Evolutionary conservation across 2,888 invertebrate species (phyloP).

Genomic region (Sinelater perroti): DNA sequence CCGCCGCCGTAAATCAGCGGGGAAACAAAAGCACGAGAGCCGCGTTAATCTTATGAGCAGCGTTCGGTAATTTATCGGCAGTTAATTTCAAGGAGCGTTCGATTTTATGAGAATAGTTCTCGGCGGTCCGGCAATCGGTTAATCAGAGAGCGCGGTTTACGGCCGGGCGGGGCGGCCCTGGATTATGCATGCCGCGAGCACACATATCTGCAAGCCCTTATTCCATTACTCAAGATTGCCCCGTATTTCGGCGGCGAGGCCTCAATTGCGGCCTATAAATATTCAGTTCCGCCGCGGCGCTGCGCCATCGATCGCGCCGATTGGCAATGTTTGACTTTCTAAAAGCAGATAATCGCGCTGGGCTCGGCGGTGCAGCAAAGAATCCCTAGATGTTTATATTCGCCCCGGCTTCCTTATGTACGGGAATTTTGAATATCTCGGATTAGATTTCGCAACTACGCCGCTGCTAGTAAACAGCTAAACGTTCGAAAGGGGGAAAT

Average conservation of each 20-base stretch:
- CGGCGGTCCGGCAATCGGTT: slow-evolving; percentile 45
- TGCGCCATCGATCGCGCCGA: slow-evolving; percentile 20
- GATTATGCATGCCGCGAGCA: slow-evolving; percentile 27
- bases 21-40: slow-evolving; percentile 46
- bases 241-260: slow-evolving; percentile 26
- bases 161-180: slow-evolving; percentile 43
- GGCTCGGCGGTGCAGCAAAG: not conserved
- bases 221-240: slow-evolving; percentile 33
- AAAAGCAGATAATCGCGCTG: slow-evolving; percentile 7
- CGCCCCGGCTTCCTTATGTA: slow-evolving; percentile 1
- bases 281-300: slow-evolving; percentile 26
- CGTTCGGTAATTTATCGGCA: slow-evolving; percentile 58
- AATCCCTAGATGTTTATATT: slow-evolving; percentile 1
- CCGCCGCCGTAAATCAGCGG: slow-evolving; percentile 42
- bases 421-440: not conserved
- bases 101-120: slow-evolving; percentile 54
- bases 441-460: not conserved
- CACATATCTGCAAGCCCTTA: slow-evolving; percentile 31
- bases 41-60: slow-evolving; percentile 52
- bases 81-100: slow-evolving; percentile 61
- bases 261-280: slow-evolving; percentile 32
- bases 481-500: no score
- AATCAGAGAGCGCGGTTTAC: slow-evolving; percentile 49
- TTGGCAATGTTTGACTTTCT: slow-evolving; percentile 21
- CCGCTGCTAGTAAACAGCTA: no score